These are phyloP conservation scores for Corvus hawaiiensis DNA, from an alignment of 2,113 vertebrate genomes.

Conservation along the genomic window DNA sequence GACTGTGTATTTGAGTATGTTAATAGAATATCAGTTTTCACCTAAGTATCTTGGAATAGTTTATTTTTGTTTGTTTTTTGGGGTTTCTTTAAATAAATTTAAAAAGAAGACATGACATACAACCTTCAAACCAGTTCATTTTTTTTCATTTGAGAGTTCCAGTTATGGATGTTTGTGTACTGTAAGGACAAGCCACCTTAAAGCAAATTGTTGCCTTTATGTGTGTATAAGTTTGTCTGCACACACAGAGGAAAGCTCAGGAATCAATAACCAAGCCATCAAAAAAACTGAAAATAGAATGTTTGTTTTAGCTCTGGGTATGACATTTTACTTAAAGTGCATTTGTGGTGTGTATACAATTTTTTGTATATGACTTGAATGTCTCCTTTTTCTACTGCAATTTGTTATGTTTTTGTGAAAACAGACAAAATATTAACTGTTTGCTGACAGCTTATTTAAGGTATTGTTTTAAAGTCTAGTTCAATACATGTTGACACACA, in stretches of 20 bases:
- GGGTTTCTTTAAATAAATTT: background rate
- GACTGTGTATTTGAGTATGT: background rate
- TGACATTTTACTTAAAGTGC: background rate
- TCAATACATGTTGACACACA: background rate
- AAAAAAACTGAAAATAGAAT: background rate
- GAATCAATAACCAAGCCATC: background rate
- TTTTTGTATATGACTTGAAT: background rate
- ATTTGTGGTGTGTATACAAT: background rate
- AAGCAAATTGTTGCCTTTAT: background rate
- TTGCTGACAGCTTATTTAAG: background rate
- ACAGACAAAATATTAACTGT: background rate
- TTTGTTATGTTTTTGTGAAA: background rate
- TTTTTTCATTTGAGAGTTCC: background rate
- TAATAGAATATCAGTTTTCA: background rate
- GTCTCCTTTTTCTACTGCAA: background rate
- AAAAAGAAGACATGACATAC: background rate
- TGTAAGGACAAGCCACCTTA: background rate
- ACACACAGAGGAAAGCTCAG: background rate
- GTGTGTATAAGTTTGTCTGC: background rate
- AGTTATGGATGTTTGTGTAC: background rate
- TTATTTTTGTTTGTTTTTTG: background rate
- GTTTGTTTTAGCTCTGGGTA: background rate
- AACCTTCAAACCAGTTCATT: background rate
- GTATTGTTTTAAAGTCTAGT: background rate
- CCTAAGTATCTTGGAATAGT: background rate